Evolutionary conservation across 2,888 invertebrate genomes (phyloP).

Genomic region (Phyto melanocephala): DNA sequence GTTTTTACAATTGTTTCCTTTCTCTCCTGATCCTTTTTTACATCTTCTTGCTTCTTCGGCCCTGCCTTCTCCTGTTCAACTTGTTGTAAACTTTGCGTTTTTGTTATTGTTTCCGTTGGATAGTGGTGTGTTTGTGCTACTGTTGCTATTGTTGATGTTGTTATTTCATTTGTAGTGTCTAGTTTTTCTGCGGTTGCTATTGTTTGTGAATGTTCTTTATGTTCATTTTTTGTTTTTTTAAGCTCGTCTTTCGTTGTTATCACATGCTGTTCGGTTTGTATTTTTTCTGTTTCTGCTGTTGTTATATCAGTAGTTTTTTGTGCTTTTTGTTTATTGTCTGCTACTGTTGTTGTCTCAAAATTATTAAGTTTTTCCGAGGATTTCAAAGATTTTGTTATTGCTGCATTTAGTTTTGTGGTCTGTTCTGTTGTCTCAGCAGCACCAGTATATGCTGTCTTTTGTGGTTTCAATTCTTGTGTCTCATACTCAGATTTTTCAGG

Average conservation of each 20-base stretch:
- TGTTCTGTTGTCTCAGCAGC: conserved; percentile 38
- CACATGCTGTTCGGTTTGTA: conserved; percentile 9
- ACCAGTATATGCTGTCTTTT: conserved; percentile 24
- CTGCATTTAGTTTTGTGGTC: conserved; percentile 35
- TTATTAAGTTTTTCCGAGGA: conserved; percentile 51
- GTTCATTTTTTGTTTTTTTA: conserved; percentile 18
- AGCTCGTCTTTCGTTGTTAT: conserved; percentile 13
- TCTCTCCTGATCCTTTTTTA: not conserved
- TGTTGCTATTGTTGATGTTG: conserved; percentile 14
- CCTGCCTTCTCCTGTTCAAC: not conserved
- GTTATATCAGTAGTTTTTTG: conserved; percentile 32
- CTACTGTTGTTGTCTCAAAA: conserved; percentile 39
- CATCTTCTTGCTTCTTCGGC: conserved; percentile 2
- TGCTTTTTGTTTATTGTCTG: conserved; percentile 34
- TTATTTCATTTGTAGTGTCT: conserved; percentile 21
- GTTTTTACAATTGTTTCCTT: conserved; percentile 49
- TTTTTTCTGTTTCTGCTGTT: conserved; percentile 47
- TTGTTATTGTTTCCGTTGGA: conserved; percentile 4
- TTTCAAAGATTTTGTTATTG: conserved; percentile 43
- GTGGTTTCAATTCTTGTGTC: conserved; percentile 16
- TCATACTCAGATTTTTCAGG: conserved; percentile 1
- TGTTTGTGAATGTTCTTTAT: conserved; percentile 26
- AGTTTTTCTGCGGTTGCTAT: conserved; percentile 30
- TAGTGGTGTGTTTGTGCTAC: conserved; percentile 14
- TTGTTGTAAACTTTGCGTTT: conserved; percentile 30